These are phyloP conservation scores for Anniella stebbinsi DNA, from an alignment of 2,797 vertebrate species.

Conservation along the genomic window DNA sequence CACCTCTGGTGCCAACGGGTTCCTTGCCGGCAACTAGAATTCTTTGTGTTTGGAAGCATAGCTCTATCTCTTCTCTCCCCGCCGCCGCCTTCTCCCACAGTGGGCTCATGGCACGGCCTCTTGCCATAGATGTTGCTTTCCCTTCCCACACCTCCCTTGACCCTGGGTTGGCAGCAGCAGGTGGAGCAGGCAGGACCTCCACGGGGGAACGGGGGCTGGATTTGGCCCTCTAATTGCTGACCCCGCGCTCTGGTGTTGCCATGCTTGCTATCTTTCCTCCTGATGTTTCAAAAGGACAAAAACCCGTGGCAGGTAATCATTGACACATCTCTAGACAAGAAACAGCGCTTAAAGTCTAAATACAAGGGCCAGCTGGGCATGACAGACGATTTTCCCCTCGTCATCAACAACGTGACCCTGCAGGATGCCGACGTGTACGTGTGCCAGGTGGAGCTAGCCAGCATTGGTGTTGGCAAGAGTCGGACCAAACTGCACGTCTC, in stretches of 20 bases:
- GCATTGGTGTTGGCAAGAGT: conserved; percentile 68
- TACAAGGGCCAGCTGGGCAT: conserved; percentile 81
- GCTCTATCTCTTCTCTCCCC: not conserved
- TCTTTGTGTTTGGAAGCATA: not conserved
- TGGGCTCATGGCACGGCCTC: not conserved
- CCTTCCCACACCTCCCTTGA: fast-evolving
- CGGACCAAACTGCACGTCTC: conserved; percentile 83
- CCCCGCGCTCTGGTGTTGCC: no score
- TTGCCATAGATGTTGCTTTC: not conserved
- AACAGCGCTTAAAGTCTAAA: conserved; percentile 38
- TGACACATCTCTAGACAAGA: conserved; percentile 37
- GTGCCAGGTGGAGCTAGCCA: conserved; percentile 78
- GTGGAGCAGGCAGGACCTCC: not conserved
- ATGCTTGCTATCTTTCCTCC: fast-evolving
- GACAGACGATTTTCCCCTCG: conserved; percentile 75
- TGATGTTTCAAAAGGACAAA: conserved; percentile 68
- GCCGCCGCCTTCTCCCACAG: fast-evolving
- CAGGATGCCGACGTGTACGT: conserved; percentile 82
- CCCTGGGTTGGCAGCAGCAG: not conserved
- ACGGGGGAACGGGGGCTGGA: fast-evolving
- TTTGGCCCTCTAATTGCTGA: not conserved
- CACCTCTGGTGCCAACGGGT: not conserved
- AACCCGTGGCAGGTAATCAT: conserved; percentile 74
- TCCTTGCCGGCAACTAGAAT: not conserved
- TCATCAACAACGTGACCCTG: conserved; percentile 74